Evolutionary conservation across 2,113 vertebrate genomes (phyloP), one percentile per base, ranked within the genome.

Genomic region (rat (Rattus norvegicus)): DNA sequence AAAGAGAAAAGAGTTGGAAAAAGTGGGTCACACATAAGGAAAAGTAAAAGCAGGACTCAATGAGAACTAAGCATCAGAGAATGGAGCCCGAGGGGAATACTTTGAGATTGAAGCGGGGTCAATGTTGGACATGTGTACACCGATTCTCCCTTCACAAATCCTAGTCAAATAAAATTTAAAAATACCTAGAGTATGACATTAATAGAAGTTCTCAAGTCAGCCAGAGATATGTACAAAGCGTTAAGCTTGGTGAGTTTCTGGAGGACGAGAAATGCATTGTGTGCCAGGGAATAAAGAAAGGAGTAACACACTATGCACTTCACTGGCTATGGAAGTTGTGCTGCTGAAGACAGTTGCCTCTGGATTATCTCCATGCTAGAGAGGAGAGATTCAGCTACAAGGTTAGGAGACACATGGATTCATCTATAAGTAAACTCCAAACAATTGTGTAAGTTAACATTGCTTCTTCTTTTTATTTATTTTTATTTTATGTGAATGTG

Each of bases 111-210:
- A 77, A 36, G 17, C 63, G 92, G 9, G 20, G 17, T 59, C 70
- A 56, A 63, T 16, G 13, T 17, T 77, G 75, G 61, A 47, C 4
- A 36, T 30, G 33, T 8, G 17, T 69, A n/a, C 52, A 65, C 65
- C 67, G 81, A 14, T 75, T 88, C 19, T 96, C 52, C 73, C 83
- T 79, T 77, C 30, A 76, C 30, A 93, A 93, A 89, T 93, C 65
- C n/a, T 11, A 92, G 28, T 93, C 61, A 81, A 95, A 94, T 81
- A 76, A 63, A 94, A 88, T 47, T 39, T 91, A 52, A 77, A 93
- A 28, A 9, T 83, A 80, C 72, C 43, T 70, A 94, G 77, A 26
- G 67, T 72, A 83, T 61, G 85, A 81, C 0, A 85, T 93, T 49
- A 56, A 94, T 94, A 92, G 77, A 2, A 67, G 24, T 94, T 94